These are phyloP conservation scores for Siniperca undulata DNA, from an alignment of 2,797 vertebrate species.

Conservation along the genomic window DNA sequence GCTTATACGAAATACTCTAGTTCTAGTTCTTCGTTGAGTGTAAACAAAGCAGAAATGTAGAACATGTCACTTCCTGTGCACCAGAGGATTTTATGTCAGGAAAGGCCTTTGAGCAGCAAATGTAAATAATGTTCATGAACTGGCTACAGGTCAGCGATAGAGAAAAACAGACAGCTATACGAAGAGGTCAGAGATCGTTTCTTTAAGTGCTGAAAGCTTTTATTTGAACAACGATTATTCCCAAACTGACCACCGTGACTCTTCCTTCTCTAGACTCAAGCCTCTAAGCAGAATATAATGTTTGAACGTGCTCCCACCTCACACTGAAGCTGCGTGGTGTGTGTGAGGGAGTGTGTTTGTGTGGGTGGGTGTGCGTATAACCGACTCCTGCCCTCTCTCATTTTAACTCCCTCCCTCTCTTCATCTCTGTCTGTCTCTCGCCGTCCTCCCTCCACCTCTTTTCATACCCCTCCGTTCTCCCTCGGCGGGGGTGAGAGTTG, in stretches of 20 bases:
- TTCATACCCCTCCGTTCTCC: slow-evolving; percentile 30
- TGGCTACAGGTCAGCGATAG: background rate
- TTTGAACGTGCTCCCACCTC: slow-evolving; percentile 1
- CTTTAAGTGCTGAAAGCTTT: slow-evolving; percentile 19
- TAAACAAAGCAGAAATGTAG: slow-evolving; percentile 13
- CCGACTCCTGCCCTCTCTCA: slow-evolving; percentile 31
- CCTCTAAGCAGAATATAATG: slow-evolving; percentile 24
- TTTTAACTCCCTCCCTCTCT: slow-evolving; percentile 35
- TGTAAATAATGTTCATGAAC: background rate
- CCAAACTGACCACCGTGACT: slow-evolving; percentile 5
- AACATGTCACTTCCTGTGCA: background rate
- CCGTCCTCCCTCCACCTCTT: slow-evolving; percentile 41
- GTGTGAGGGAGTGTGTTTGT: background rate
- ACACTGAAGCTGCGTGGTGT: background rate
- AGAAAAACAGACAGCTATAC: slow-evolving; percentile 10
- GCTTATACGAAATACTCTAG: background rate
- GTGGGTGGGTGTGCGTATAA: slow-evolving; percentile 7
- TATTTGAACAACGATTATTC: slow-evolving; percentile 23
- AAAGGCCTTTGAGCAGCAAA: background rate
- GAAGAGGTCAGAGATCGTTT: slow-evolving; percentile 18
- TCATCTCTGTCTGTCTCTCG: slow-evolving; percentile 30
- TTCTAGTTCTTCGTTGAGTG: background rate
- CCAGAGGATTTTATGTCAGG: background rate
- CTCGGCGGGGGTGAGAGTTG: slow-evolving; percentile 63
- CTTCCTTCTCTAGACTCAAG: background rate